These are phyloP conservation scores for Synergus laeviventris DNA, from an alignment of 2,888 invertebrate genomes.

Conservation along the genomic window DNA sequence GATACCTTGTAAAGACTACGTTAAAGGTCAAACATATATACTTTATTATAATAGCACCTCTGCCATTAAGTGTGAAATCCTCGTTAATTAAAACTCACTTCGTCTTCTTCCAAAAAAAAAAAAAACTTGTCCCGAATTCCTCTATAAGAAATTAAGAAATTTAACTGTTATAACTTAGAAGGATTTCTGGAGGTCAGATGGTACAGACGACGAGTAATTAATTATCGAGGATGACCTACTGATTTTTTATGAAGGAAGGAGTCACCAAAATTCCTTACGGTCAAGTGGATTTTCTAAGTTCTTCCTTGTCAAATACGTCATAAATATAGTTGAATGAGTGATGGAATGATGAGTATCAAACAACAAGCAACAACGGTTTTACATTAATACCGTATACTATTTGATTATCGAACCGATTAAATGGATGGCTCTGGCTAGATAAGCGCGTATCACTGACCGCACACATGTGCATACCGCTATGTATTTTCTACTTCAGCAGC, in stretches of 20 bases:
- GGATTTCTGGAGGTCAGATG: conserved; percentile 14
- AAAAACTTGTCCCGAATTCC: conserved; percentile 14
- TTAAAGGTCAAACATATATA: neutral
- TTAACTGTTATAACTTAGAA: conserved; percentile 25
- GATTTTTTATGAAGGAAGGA: neutral
- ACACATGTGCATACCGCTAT: conserved; percentile 19
- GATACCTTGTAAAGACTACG: neutral
- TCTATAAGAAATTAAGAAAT: conserved; percentile 16
- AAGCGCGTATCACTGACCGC: conserved; percentile 33
- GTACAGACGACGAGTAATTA: conserved; percentile 31
- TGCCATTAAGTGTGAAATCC: neutral
- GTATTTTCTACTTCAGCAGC: conserved; percentile 23
- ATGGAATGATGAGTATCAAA: neutral
- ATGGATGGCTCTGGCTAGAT: conserved; percentile 24
- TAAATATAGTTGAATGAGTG: neutral
- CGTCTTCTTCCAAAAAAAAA: neutral
- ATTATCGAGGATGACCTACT: conserved; percentile 26
- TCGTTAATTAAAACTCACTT: conserved; percentile 17
- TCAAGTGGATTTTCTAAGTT: neutral
- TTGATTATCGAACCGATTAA: conserved; percentile 10
- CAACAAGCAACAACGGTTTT: neutral
- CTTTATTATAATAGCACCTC: neutral
- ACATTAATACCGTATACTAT: conserved; percentile 3
- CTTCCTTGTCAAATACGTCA: neutral
- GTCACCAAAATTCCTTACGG: neutral